phyloP scores from a whole-genome alignment of 2,888 invertebrate species.

The Anagyrus pseudococci region DNA sequence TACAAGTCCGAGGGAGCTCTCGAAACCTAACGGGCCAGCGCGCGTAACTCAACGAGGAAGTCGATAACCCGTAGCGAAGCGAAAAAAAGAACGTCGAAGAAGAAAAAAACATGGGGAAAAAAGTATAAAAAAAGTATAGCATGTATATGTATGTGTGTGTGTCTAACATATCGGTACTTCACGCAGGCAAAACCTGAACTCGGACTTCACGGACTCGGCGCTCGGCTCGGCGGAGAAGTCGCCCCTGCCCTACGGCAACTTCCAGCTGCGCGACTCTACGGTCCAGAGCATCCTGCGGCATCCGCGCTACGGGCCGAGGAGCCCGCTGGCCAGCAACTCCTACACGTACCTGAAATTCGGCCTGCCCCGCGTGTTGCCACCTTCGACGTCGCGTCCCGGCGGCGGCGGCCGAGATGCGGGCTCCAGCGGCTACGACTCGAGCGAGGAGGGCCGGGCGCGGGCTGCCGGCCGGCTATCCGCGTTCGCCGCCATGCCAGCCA shows the following conservation, averaged over 20 bases:
- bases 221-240: slow-evolving; percentile 92
- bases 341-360: slow-evolving; percentile 95
- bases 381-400: slow-evolving; percentile 83
- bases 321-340: slow-evolving; percentile 87
- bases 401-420: slow-evolving; percentile 80
- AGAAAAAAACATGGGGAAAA: too few species aligned
- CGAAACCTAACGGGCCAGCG: too few species aligned
- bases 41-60: too few species aligned
- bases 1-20: too few species aligned
- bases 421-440: slow-evolving; percentile 92
- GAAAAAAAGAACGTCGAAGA: too few species aligned
- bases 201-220: slow-evolving; percentile 94
- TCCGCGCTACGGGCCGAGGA: slow-evolving; percentile 90
- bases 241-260: slow-evolving; percentile 92
- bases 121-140: too few species aligned
- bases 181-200: slow-evolving; percentile 89
- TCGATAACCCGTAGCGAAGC: too few species aligned
- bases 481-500: slow-evolving; percentile 43
- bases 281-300: slow-evolving; percentile 90
- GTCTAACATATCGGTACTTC: slow-evolving; percentile 37
- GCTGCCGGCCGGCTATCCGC: slow-evolving; percentile 53
- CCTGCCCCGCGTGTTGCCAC: slow-evolving; percentile 88
- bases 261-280: slow-evolving; percentile 90
- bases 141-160: too few species aligned
- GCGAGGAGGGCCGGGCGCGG: slow-evolving; percentile 67